phyloP scores from a whole-genome alignment of 1,140 invertebrate genomes.

The Neuroterus valhalla region DNA sequence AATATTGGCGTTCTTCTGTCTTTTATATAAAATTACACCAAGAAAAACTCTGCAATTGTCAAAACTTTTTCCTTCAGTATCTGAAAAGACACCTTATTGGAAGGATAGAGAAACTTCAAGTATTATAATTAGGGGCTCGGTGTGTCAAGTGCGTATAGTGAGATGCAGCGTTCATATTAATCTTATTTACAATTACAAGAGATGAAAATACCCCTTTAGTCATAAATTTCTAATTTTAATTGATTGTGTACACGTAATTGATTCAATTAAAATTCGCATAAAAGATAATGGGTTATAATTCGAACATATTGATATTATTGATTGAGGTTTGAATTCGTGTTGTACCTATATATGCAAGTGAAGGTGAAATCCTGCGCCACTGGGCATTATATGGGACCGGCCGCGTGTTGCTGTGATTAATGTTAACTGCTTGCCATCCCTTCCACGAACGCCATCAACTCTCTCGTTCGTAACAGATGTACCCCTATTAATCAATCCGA shows the following conservation, averaged over 20 bases:
- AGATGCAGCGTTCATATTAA: no score
- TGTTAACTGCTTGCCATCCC: conserved; percentile 71
- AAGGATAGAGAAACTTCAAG: no score
- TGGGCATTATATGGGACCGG: conserved; percentile 69
- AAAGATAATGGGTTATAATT: conserved; percentile 1
- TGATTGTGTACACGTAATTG: not conserved
- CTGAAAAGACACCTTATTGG: no score
- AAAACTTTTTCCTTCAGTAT: no score
- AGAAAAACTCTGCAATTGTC: no score
- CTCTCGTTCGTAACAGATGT: conserved; percentile 72
- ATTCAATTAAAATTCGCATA: conserved; percentile 8
- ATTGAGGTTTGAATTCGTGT: conserved; percentile 12
- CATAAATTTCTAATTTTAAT: no score
- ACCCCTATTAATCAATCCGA: conserved; percentile 73
- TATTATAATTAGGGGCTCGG: no score
- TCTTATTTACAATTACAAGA: no score
- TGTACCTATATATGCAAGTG: not conserved
- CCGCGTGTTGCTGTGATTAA: conserved; percentile 72
- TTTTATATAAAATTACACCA: no score
- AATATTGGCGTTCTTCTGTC: no score
- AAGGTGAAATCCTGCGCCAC: conserved; percentile 48
- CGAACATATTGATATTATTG: conserved; percentile 17
- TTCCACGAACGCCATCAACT: conserved; percentile 65
- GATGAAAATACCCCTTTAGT: no score
- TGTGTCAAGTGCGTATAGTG: no score